phyloP scores from a whole-genome alignment of 2,888 invertebrate genomes.

The Tiliacea aurago region DNA sequence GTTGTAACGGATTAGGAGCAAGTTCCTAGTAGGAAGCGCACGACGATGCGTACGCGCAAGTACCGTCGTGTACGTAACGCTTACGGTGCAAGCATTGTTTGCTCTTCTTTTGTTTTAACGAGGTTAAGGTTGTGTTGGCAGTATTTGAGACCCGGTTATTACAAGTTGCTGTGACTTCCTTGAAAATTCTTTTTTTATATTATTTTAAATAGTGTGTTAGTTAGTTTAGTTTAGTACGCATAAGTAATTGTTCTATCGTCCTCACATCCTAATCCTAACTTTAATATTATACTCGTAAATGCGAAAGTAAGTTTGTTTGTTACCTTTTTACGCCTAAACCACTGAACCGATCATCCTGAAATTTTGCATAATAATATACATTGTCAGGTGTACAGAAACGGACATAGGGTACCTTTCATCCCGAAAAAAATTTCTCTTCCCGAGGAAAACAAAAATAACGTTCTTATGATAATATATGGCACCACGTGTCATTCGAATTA shows the following conservation, averaged over 20 bases:
- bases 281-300: too few relatives aligned
- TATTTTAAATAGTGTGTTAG: not conserved
- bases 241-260: not conserved
- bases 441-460: too few relatives aligned
- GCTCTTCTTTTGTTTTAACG: constrained; percentile 22
- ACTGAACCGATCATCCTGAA: too few relatives aligned
- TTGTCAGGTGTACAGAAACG: too few relatives aligned
- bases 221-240: not conserved
- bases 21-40: constrained; percentile 63
- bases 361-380: too few relatives aligned
- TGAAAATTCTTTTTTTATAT: not conserved
- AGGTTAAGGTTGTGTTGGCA: constrained; percentile 39
- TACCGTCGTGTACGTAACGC: constrained; percentile 40
- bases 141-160: constrained; percentile 10
- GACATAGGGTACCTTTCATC: too few relatives aligned
- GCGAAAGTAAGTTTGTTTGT: too few relatives aligned
- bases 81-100: constrained; percentile 40
- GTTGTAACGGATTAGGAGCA: constrained; percentile 51
- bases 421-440: too few relatives aligned
- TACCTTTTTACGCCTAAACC: too few relatives aligned
- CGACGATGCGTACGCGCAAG: constrained; percentile 47
- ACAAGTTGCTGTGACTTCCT: not conserved
- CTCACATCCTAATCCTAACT: too few relatives aligned
- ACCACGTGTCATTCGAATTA: too few relatives aligned
- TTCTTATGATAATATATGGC: too few relatives aligned